These are phyloP conservation scores for Chelon labrosus DNA, from an alignment of 2,797 vertebrate species.

Conservation along the genomic window DNA sequence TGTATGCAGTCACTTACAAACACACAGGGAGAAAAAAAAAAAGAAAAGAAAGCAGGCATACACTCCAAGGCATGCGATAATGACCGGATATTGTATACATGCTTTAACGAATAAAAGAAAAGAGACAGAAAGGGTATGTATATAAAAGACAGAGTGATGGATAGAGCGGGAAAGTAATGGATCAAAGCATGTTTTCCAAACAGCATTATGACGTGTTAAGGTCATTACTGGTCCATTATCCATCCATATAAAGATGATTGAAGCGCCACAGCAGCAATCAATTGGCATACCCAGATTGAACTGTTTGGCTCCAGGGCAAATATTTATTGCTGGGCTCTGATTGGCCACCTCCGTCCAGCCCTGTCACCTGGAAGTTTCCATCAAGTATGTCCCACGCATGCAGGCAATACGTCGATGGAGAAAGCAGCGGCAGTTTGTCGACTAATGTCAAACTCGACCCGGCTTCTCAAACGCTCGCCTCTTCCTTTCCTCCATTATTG, in stretches of 20 bases:
- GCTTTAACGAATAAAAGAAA: constrained; percentile 23
- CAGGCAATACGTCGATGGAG: background rate
- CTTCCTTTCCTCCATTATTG: background rate
- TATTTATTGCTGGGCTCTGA: constrained; percentile 2
- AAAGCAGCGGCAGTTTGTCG: background rate
- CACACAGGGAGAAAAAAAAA: no score
- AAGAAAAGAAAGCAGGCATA: constrained; percentile 32
- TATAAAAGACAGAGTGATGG: constrained; percentile 8
- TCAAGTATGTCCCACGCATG: background rate
- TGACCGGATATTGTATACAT: constrained; percentile 52
- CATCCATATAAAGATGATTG: constrained; percentile 26
- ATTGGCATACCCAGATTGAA: constrained; percentile 12
- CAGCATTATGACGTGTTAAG: constrained; percentile 47
- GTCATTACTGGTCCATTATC: constrained; percentile 54
- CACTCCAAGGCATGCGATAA: constrained; percentile 33
- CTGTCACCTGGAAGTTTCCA: background rate
- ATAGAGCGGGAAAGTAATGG: constrained; percentile 34
- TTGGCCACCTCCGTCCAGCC: constrained; percentile 4
- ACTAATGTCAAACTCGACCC: background rate
- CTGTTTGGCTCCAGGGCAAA: background rate
- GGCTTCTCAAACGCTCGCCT: background rate
- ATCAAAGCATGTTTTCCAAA: constrained; percentile 46
- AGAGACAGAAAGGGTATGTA: background rate
- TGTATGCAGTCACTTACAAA: constrained; percentile 11
- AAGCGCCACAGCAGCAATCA: constrained; percentile 22